Conservation (phyloP, 2,113 vertebrate species). For the Nibea coibor region DNA sequence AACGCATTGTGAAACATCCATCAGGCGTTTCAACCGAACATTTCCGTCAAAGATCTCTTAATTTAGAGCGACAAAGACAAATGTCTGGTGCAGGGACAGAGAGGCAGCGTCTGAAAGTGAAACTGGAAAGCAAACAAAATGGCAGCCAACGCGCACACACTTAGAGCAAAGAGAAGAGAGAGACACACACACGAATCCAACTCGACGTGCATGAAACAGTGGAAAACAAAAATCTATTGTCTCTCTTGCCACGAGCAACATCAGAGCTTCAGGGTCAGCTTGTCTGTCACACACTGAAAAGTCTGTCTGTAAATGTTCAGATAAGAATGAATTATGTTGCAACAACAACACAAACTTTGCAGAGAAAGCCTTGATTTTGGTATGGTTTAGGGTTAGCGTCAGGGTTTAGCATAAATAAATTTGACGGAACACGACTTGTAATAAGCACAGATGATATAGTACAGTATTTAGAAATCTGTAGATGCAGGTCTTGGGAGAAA, state of each 20-base stretch:
- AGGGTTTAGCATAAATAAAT: too few species aligned
- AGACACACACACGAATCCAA: conserved; percentile 9
- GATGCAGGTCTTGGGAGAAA: not conserved
- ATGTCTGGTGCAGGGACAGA: not conserved
- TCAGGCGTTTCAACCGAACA: not conserved
- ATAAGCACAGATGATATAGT: not conserved
- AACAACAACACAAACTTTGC: not conserved
- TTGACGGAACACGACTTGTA: not conserved
- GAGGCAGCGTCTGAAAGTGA: not conserved
- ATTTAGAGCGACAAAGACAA: not conserved
- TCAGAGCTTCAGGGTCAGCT: not conserved
- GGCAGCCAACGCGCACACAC: conserved; percentile 30
- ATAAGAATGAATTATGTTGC: not conserved
- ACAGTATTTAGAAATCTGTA: not conserved
- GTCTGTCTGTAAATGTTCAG: not conserved
- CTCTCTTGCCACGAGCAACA: not conserved
- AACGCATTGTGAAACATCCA: not conserved
- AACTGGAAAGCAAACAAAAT: conserved; percentile 54
- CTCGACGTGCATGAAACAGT: not conserved
- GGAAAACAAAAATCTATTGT: conserved; percentile 27
- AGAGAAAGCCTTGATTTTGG: not conserved
- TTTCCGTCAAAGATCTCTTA: not conserved
- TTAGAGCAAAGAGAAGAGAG: not conserved
- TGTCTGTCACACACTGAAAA: not conserved
- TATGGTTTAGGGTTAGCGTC: not conserved